Base-by-base conservation (phyloP, 1,140 invertebrate genomes). In the Drosophila elegans region DNA sequence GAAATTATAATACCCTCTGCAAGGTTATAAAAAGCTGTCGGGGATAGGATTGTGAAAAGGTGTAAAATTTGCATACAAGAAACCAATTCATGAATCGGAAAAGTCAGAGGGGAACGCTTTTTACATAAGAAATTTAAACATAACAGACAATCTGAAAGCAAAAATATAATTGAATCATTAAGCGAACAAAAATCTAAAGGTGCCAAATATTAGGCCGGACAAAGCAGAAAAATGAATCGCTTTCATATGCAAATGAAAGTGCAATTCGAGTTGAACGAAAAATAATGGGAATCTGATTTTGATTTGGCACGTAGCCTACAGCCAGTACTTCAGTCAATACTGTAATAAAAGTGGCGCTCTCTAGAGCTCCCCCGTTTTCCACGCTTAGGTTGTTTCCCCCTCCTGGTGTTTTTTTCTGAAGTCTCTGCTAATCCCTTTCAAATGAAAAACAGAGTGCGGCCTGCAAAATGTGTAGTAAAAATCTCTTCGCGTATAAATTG, bases 231-330 rank as follows among this genome's bases (percentile, higher is more conserved):
- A 68, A 76, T 73, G 63, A 82, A 80, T 69, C 60, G 84, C 84
- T 89, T 89, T 89, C 80, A 89, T 89, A 89, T 89, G 80, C 84
- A 89, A 89, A 89, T 88, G 60, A 13, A 42, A 83, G 66, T 74
- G 69, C 62, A 77, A 57, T 56, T 44, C 36, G 44, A 74, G 34
- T 49, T 64, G 75, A 80, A 64, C 61, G 64, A 39, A 61, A 60
- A 53, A 25, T 51, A 76, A 85, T 81, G 68, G 60, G 67, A 80
- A 74, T 75, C 80, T 89, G 84, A 89, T 89, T 89, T 89, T 89
- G 84, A 89, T 89, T 90, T 84, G 75, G 80, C 84, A 89, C 84
- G 84, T 89, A 90, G 68, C 59, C 46, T 44, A 42, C 46, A 68
- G 52, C 13, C 53, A 60, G 42, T 29, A 55, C 21, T 48, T 32